phyloP scores from a whole-genome alignment of 2,113 vertebrate genomes.

The Xenopus borealis region DNA sequence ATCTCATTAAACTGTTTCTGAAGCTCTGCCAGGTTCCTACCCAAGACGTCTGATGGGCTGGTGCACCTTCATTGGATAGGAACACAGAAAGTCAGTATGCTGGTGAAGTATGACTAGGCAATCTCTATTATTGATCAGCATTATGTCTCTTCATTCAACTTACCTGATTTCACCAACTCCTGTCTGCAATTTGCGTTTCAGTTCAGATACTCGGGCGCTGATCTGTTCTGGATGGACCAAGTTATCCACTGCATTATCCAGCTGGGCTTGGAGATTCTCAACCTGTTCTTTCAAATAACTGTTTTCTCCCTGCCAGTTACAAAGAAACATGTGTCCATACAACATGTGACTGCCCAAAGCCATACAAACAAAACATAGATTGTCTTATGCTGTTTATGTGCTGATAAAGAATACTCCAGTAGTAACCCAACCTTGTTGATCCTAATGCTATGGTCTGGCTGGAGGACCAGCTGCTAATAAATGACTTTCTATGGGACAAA shows the following conservation, averaged over 20 bases:
- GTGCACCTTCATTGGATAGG: slow-evolving; percentile 53
- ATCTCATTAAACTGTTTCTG: slow-evolving; percentile 64
- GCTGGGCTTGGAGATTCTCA: slow-evolving; percentile 64
- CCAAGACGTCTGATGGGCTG: slow-evolving; percentile 63
- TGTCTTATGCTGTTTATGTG: too few relatives aligned
- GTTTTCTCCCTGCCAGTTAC: slow-evolving; percentile 63
- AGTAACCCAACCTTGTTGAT: too few relatives aligned
- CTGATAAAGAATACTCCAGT: too few relatives aligned
- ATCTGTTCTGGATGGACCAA: slow-evolving; percentile 69
- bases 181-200: slow-evolving; percentile 61
- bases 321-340: neutral
- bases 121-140: slow-evolving; percentile 1
- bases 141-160: slow-evolving; percentile 31
- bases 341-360: neutral
- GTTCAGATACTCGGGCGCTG: slow-evolving; percentile 59
- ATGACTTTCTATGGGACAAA: too few relatives aligned
- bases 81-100: neutral
- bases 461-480: too few relatives aligned
- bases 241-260: slow-evolving; percentile 57
- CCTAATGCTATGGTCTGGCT: too few relatives aligned
- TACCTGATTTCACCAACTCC: slow-evolving; percentile 68
- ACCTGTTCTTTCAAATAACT: slow-evolving; percentile 67
- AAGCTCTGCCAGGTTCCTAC: slow-evolving; percentile 67
- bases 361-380: too few relatives aligned
- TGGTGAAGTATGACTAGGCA: slow-evolving; percentile 1